These are phyloP conservation scores for Erythrolamprus reginae DNA, from an alignment of 2,113 vertebrate species.

Conservation along the genomic window DNA sequence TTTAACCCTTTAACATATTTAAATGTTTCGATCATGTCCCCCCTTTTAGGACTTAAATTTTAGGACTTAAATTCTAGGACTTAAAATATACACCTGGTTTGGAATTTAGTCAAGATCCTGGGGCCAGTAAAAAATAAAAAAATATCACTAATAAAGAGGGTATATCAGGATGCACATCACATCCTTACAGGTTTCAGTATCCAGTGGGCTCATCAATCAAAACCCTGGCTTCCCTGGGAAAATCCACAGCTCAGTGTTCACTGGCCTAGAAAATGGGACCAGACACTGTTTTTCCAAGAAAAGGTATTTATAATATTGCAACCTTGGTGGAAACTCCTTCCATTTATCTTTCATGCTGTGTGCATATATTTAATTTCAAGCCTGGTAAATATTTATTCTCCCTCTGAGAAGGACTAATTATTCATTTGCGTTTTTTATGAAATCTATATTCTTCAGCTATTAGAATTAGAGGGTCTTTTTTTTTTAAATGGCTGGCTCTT, in stretches of 20 bases:
- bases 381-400: constrained; percentile 68
- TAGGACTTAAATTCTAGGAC: not conserved
- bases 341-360: constrained; percentile 50
- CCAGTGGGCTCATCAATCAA: not conserved
- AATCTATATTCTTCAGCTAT: constrained; percentile 32
- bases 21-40: no score
- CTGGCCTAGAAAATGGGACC: constrained; percentile 13
- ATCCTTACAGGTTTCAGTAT: not conserved
- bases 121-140: not conserved
- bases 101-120: not conserved
- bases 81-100: not conserved
- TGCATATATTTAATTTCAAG: constrained; percentile 59
- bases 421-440: constrained; percentile 47
- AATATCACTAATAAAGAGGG: not conserved
- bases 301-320: constrained; percentile 33
- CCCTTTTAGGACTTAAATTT: no score
- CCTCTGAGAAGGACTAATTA: constrained; percentile 47
- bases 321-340: constrained; percentile 25
- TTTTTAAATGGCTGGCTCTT: constrained; percentile 16
- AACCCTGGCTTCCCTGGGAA: constrained; percentile 26
- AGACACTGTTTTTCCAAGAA: constrained; percentile 22
- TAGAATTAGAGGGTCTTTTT: not conserved
- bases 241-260: not conserved
- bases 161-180: not conserved
- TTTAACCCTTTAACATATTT: no score